Conservation (phyloP, 2,888 invertebrate genomes). For the Pollenia griseotomentosa region DNA sequence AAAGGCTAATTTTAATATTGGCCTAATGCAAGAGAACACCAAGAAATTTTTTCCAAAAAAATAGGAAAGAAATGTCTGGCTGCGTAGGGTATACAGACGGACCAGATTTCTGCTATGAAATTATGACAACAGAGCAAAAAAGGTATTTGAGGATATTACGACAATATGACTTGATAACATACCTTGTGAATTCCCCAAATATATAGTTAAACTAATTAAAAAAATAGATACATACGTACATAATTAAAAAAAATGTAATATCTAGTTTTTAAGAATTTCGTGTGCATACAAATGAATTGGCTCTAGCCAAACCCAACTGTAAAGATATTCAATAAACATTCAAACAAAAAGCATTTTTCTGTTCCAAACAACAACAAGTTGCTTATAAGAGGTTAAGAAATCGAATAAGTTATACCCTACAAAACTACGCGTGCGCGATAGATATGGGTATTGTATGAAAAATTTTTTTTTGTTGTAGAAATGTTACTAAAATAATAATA, state of each 20-base stretch:
- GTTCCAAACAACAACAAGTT: constrained; percentile 19
- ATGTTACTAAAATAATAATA: too few species aligned
- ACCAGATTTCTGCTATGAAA: too few species aligned
- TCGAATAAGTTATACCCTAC: constrained; percentile 2
- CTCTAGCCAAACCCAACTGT: background rate
- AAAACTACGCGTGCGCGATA: constrained; percentile 30
- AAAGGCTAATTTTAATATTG: background rate
- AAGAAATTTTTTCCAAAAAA: background rate
- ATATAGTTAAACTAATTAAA: too few species aligned
- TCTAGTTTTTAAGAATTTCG: too few species aligned
- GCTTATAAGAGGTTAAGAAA: background rate
- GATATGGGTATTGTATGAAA: too few species aligned
- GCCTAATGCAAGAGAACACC: background rate
- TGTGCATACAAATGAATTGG: background rate
- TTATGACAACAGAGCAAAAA: too few species aligned
- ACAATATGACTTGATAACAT: too few species aligned
- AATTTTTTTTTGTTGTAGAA: too few species aligned
- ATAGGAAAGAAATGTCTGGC: background rate
- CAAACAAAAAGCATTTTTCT: background rate
- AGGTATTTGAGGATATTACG: too few species aligned
- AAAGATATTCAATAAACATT: background rate
- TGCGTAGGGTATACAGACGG: background rate
- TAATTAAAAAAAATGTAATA: too few species aligned
- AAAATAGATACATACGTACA: background rate
- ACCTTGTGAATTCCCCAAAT: too few species aligned